Percentiles rank a stretch among this genome's conserved stretches.
Conservation (phyloP, 2,113 vertebrate genomes). For the Willisornis vidua region DNA sequence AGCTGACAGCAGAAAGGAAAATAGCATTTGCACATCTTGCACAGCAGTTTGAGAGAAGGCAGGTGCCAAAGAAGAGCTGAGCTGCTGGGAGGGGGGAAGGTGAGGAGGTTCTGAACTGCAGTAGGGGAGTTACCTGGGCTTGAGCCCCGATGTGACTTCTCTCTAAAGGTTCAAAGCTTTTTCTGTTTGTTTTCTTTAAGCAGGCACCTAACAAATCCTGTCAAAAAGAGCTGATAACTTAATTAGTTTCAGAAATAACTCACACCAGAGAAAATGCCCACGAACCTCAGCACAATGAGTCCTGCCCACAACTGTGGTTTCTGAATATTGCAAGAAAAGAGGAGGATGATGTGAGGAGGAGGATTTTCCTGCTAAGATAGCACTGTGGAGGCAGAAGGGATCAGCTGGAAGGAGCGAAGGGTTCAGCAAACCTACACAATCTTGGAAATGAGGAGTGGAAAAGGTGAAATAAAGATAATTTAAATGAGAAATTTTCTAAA, state of each 20-base stretch:
- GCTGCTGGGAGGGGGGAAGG: not conserved
- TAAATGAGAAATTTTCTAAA: not conserved
- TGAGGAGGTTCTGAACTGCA: not conserved
- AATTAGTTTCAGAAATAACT: slow-evolving; percentile 20
- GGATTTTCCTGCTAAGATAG: not conserved
- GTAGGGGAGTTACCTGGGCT: not conserved
- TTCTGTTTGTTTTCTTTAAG: not conserved
- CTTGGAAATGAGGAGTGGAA: not conserved
- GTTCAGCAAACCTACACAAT: not conserved
- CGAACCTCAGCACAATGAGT: not conserved
- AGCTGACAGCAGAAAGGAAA: slow-evolving; percentile 46
- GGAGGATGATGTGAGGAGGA: not conserved
- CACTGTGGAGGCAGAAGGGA: not conserved
- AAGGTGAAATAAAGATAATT: not conserved
- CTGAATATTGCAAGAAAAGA: not conserved
- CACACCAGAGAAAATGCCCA: not conserved
- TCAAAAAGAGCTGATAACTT: not conserved
- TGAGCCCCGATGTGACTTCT: not conserved
- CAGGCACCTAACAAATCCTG: not conserved
- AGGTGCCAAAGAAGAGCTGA: not conserved
- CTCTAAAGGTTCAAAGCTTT: not conserved
- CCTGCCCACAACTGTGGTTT: not conserved
- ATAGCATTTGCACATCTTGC: slow-evolving; percentile 16
- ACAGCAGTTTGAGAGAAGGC: not conserved
- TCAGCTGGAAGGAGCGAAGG: not conserved